Conservation (phyloP, 2,888 invertebrate genomes). For the Mythimna pallens region DNA sequence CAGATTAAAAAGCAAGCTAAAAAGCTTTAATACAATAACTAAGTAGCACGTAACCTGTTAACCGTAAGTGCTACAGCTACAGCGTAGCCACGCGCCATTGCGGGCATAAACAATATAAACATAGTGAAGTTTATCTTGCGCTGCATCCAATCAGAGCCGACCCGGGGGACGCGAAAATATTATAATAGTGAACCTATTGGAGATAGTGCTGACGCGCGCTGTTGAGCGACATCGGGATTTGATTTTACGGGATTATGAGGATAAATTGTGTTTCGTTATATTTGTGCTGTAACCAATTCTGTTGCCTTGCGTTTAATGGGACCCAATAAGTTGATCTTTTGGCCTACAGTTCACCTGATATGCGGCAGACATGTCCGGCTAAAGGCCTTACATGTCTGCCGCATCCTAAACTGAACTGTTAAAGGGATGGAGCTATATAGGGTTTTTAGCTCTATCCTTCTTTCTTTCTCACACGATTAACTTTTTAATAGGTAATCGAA, state of each 20-base stretch:
- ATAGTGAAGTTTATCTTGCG: slow-evolving; percentile 73
- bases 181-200: slow-evolving; percentile 67
- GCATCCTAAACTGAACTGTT: too few relatives aligned
- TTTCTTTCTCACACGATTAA: too few relatives aligned
- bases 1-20: slow-evolving; percentile 17
- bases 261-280: slow-evolving; percentile 8
- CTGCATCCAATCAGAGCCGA: slow-evolving; percentile 80
- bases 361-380: too few relatives aligned
- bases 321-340: too few relatives aligned
- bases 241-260: slow-evolving; percentile 1
- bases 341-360: too few relatives aligned
- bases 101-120: slow-evolving; percentile 66
- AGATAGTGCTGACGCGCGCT: slow-evolving; percentile 53
- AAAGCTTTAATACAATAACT: slow-evolving; percentile 35
- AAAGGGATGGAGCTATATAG: too few relatives aligned
- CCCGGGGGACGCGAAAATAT: slow-evolving; percentile 79
- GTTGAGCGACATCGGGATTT: slow-evolving; percentile 53
- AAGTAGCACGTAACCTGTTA: slow-evolving; percentile 38
- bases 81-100: slow-evolving; percentile 63
- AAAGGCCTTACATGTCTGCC: too few relatives aligned
- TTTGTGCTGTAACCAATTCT: slow-evolving; percentile 1
- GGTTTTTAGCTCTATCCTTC: too few relatives aligned
- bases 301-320: too few relatives aligned
- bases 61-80: slow-evolving; percentile 40
- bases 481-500: too few relatives aligned